These are phyloP conservation scores for Toxostoma redivivum DNA, from an alignment of 2,113 vertebrate genomes.

Conservation along the genomic window DNA sequence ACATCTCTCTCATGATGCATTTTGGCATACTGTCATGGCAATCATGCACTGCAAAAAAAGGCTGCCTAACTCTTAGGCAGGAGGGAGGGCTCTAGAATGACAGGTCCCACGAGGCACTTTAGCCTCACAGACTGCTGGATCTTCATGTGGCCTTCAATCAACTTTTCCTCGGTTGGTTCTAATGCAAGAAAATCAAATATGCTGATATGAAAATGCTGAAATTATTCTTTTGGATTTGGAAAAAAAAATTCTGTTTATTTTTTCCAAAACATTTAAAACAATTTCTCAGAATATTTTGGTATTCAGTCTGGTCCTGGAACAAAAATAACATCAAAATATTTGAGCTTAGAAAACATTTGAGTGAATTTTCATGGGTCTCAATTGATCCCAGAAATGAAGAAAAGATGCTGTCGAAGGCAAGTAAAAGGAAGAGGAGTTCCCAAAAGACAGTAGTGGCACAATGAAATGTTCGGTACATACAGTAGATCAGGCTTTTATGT, in stretches of 20 bases:
- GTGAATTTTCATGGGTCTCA: not conserved
- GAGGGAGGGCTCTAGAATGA: not conserved
- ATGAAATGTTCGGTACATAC: not conserved
- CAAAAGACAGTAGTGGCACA: not conserved
- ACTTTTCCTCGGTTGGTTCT: not conserved
- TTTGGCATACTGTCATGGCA: not conserved
- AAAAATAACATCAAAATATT: not conserved
- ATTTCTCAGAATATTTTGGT: not conserved
- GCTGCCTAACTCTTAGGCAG: not conserved
- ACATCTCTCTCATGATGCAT: not conserved
- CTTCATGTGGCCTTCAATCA: not conserved
- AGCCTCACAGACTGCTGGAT: not conserved
- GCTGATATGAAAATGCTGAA: not conserved
- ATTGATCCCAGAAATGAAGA: not conserved
- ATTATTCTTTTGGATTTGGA: not conserved
- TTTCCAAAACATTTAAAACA: not conserved
- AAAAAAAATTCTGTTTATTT: rapidly evolving
- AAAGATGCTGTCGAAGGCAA: not conserved
- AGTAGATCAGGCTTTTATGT: not conserved
- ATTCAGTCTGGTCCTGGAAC: not conserved
- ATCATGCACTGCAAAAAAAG: not conserved
- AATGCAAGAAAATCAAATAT: not conserved
- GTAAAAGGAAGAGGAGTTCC: not conserved
- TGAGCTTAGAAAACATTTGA: not conserved
- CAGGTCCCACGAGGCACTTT: not conserved